Evolutionary conservation across 2,113 vertebrate species (phyloP), one percentile per base, ranked within the genome.

Genomic region (Dascyllus trimaculatus): DNA sequence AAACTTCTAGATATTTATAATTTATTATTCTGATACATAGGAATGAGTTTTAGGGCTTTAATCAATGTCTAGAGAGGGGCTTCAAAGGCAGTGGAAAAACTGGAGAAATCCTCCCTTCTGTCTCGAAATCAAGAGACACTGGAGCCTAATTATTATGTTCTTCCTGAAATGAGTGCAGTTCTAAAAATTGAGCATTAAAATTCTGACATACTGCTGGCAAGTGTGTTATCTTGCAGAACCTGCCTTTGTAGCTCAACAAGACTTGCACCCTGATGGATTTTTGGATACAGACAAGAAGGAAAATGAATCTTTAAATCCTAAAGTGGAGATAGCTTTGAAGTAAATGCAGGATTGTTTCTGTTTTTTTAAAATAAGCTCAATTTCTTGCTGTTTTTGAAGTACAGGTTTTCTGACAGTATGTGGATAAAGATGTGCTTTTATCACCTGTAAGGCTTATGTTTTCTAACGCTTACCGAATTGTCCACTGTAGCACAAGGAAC

Each of bases 191-290:
- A 11, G 35, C 25, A 22, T 26, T 26, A 32, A 45, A 22, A 60
- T 45, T 13, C 21, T 49, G 15, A 69, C 14, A 32, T 65, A 40
- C 60, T 54, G 45, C 32, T 70, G 58, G 71, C 11, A 57, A 26
- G 64, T 22, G 18, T 51, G 22, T 70, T 68, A 43, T 43, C 40
- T 43, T 43, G 40, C 13, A 15, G 15, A 43, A 43, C 15, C 40
- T 43, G 40, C 8, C 40, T 15, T 43, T 15, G 13, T 43, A 15
- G 40, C 14, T 15, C 14, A 15, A 43, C 14, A 43, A 38, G 24
- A n/a, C 35, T 19, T 26, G 60, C 13, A 49, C 5, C 25, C 43
- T 26, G 19, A 7, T 64, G 48, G 9, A 8, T 5, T 59, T 25
- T 22, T 48, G 22, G 51, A 49, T 24, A 3, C 24, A 62, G 43